Conservation (phyloP, 2,113 vertebrate species). For the Panurus biarmicus region DNA sequence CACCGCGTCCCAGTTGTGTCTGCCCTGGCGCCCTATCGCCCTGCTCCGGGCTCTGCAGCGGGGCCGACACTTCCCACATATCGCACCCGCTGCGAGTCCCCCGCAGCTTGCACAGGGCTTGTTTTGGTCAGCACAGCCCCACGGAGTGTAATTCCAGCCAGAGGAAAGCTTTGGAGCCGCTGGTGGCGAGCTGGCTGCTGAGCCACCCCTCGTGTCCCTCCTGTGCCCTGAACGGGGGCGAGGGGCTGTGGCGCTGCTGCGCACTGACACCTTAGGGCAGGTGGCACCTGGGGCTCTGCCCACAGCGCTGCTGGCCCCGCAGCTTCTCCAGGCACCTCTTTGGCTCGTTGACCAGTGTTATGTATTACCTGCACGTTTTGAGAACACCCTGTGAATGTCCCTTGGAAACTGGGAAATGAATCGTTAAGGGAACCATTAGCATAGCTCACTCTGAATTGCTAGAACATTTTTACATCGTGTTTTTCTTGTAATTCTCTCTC, state of each 20-base stretch:
- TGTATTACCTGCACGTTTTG: background rate
- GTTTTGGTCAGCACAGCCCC: background rate
- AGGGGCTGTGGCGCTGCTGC: background rate
- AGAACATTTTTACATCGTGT: background rate
- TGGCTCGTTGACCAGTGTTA: background rate
- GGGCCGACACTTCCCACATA: background rate
- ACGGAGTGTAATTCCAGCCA: accelerated
- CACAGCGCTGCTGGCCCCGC: accelerated
- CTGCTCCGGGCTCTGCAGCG: background rate
- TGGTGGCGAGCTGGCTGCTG: accelerated
- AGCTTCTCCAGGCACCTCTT: background rate
- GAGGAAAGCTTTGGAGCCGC: background rate
- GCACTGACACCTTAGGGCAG: accelerated
- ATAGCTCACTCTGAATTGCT: background rate
- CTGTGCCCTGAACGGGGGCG: accelerated
- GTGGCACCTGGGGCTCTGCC: background rate
- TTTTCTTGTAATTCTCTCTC: background rate
- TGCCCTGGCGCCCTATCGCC: background rate
- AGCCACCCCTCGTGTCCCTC: background rate
- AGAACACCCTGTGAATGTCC: background rate
- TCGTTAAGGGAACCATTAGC: background rate
- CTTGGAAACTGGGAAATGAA: background rate
- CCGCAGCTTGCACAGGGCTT: accelerated
- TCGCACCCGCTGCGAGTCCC: background rate
- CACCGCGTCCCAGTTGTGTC: conserved; percentile 34